Percentiles rank a stretch among this genome's conserved stretches.
phyloP scores from a whole-genome alignment of 2,113 vertebrate species.

The Camelus dromedarius region DNA sequence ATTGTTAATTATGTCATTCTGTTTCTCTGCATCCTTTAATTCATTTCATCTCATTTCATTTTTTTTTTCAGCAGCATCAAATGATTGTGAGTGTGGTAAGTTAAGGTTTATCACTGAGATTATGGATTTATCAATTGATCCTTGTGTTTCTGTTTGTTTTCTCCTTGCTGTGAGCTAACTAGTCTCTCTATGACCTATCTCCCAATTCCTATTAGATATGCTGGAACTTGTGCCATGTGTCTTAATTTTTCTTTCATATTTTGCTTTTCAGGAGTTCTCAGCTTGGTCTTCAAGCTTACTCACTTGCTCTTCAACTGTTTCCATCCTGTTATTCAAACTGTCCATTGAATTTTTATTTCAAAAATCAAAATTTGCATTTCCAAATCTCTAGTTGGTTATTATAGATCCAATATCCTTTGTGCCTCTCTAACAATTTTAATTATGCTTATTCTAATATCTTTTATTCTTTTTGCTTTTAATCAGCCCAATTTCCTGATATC shows the following conservation, averaged over 20 bases:
- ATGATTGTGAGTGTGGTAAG: neutral
- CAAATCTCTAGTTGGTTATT: neutral
- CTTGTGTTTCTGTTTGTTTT: neutral
- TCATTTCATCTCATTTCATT: neutral
- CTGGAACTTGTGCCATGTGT: neutral
- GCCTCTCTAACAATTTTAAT: neutral
- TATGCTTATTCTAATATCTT: constrained; percentile 19
- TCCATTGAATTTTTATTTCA: constrained; percentile 10
- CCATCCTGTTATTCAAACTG: neutral
- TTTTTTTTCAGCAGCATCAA: neutral
- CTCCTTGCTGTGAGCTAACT: neutral
- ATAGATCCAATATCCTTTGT: neutral
- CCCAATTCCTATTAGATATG: neutral
- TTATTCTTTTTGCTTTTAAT: neutral
- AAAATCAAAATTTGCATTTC: constrained; percentile 20
- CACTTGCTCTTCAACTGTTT: neutral
- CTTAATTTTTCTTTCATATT: neutral
- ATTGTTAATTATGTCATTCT: constrained; percentile 21
- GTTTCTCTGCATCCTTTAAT: neutral
- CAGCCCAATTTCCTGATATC: neutral
- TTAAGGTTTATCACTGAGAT: constrained; percentile 15
- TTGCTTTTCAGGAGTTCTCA: constrained; percentile 24
- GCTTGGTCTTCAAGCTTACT: neutral
- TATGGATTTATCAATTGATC: neutral
- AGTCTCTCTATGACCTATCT: neutral